Evolutionary conservation across 2,113 vertebrate genomes (phyloP).

Genomic region (Pimephales promelas): DNA sequence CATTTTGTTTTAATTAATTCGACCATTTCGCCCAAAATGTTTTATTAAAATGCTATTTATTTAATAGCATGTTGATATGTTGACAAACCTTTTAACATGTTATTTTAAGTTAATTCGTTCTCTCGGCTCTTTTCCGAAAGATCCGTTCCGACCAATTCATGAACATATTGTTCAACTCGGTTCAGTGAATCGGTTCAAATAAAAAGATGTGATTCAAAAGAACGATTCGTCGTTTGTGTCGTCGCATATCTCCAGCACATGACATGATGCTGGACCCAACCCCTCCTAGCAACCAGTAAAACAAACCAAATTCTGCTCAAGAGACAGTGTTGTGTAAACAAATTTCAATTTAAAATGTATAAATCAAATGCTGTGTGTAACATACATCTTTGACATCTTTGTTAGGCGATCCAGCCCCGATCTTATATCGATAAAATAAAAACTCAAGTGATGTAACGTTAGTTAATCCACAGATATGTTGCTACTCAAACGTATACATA

Average conservation of each 20-base stretch:
- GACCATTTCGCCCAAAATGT: neutral
- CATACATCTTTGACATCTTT: no score
- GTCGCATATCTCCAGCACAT: conserved; percentile 34
- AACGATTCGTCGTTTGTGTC: neutral
- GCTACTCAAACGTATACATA: neutral
- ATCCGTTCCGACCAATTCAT: neutral
- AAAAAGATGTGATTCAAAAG: conserved; percentile 2
- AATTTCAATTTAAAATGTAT: neutral
- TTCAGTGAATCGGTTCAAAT: conserved; percentile 4
- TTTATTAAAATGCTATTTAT: neutral
- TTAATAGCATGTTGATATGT: neutral
- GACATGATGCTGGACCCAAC: conserved; percentile 3
- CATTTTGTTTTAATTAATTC: neutral
- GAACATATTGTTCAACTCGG: neutral
- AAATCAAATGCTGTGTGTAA: neutral
- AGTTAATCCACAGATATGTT: neutral
- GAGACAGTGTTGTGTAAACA: neutral
- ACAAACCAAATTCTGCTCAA: neutral
- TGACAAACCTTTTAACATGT: neutral
- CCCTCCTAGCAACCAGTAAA: conserved; percentile 36
- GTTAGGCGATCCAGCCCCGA: no score
- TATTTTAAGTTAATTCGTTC: neutral
- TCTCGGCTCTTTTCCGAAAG: neutral
- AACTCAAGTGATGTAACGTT: neutral
- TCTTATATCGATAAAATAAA: neutral